These are phyloP conservation scores for Micromys minutus DNA, from an alignment of 2,113 vertebrate species.

Conservation along the genomic window DNA sequence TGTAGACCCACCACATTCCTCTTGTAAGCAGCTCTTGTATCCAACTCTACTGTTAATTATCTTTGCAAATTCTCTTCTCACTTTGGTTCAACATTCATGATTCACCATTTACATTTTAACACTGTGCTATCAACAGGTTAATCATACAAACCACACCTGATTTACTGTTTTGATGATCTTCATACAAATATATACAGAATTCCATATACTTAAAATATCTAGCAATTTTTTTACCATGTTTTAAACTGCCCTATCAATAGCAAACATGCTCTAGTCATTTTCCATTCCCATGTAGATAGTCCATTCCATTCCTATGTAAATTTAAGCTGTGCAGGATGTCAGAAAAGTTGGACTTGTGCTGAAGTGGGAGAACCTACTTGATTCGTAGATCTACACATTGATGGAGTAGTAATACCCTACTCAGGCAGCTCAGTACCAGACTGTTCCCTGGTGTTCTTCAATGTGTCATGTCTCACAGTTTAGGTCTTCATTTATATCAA, in stretches of 20 bases:
- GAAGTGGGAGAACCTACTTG: slow-evolving; percentile 16
- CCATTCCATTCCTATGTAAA: slow-evolving; percentile 21
- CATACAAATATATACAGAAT: neutral
- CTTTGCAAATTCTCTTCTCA: neutral
- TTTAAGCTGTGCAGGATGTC: slow-evolving; percentile 32
- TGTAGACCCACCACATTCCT: neutral
- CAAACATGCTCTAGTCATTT: slow-evolving; percentile 26
- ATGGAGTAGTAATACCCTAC: neutral
- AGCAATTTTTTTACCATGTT: slow-evolving; percentile 51
- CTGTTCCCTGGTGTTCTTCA: neutral
- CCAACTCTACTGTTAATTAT: neutral
- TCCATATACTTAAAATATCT: slow-evolving; percentile 35
- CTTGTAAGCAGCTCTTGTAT: neutral
- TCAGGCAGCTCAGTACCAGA: neutral
- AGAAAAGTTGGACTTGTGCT: slow-evolving; percentile 49
- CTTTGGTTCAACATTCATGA: neutral
- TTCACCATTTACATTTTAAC: neutral
- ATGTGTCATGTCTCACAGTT: neutral
- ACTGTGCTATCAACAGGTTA: neutral
- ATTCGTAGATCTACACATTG: neutral
- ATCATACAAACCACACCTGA: neutral
- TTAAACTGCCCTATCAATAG: slow-evolving; percentile 17
- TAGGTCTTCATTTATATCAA: slow-evolving; percentile 41
- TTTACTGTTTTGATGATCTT: neutral
- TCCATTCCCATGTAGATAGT: neutral